phyloP scores from a whole-genome alignment of 2,888 invertebrate species.

The Globia sparganii region DNA sequence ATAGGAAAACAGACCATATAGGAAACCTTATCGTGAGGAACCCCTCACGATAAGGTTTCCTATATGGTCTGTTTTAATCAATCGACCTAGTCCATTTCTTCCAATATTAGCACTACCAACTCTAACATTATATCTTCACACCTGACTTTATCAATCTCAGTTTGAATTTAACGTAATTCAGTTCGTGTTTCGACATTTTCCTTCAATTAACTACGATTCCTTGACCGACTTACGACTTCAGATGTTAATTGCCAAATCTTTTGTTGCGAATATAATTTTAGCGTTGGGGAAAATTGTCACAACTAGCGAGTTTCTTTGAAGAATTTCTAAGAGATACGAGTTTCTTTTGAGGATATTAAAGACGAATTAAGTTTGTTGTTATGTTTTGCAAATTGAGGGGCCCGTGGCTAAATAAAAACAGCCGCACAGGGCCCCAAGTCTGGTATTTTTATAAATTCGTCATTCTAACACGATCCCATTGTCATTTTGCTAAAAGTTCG shows the following conservation, averaged over 20 bases:
- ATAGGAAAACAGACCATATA: too few species aligned
- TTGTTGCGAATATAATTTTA: constrained; percentile 47
- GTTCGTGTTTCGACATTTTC: constrained; percentile 43
- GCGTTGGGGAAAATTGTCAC: constrained; percentile 23
- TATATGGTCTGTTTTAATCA: neutral
- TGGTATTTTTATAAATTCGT: too few species aligned
- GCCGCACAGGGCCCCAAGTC: too few species aligned
- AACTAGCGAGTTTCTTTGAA: constrained; percentile 19
- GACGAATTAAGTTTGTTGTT: constrained; percentile 8
- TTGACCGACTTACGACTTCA: constrained; percentile 57
- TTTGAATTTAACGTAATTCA: constrained; percentile 5
- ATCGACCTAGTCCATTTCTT: neutral
- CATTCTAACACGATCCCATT: too few species aligned
- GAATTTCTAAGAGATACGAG: neutral
- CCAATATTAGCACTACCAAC: neutral
- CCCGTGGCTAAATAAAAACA: too few species aligned
- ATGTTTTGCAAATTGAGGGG: neutral
- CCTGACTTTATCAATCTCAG: constrained; percentile 1
- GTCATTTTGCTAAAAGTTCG: too few species aligned
- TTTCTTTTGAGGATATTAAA: constrained; percentile 7
- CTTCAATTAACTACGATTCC: constrained; percentile 38
- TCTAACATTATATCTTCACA: neutral
- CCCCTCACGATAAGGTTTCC: too few species aligned
- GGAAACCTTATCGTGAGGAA: too few species aligned
- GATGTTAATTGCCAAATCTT: constrained; percentile 52